A percentile compares a stretch with the other conserved stretches of the same genome.
phyloP scores from a whole-genome alignment of 2,888 invertebrate species.

The Noctua janthina region DNA sequence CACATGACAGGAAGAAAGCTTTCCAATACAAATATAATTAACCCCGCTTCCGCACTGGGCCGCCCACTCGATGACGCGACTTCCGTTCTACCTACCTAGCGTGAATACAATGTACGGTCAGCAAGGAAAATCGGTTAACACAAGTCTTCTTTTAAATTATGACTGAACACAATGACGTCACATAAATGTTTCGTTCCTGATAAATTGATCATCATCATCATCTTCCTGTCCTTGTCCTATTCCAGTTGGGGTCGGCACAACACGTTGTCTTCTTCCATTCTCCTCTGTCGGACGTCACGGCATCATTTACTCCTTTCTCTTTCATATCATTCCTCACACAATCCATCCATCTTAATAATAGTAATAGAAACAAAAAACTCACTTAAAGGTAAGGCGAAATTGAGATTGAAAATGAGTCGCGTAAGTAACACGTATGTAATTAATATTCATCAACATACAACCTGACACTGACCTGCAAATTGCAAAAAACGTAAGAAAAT shows the following conservation, averaged over 20 bases:
- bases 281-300: no score
- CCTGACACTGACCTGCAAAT: no score
- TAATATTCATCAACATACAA: no score
- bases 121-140: neutral
- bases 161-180: neutral
- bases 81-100: neutral
- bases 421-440: no score
- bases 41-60: neutral
- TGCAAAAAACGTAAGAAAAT: no score
- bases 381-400: no score
- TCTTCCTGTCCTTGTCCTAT: no score
- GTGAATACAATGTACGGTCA: neutral
- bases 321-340: no score
- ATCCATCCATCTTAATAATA: neutral
- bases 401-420: no score
- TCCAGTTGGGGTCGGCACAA: no score
- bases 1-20: constrained; percentile 6
- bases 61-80: constrained; percentile 5
- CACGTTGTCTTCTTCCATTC: no score
- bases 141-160: neutral
- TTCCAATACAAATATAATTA: constrained; percentile 27
- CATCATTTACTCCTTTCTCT: no score
- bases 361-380: neutral
- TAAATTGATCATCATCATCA: neutral
- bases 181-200: neutral